A percentile compares a stretch with the other conserved stretches of the same genome.
Evolutionary conservation across 2,888 invertebrate species (phyloP).

Genomic region (Monoplex corrugatus): DNA sequence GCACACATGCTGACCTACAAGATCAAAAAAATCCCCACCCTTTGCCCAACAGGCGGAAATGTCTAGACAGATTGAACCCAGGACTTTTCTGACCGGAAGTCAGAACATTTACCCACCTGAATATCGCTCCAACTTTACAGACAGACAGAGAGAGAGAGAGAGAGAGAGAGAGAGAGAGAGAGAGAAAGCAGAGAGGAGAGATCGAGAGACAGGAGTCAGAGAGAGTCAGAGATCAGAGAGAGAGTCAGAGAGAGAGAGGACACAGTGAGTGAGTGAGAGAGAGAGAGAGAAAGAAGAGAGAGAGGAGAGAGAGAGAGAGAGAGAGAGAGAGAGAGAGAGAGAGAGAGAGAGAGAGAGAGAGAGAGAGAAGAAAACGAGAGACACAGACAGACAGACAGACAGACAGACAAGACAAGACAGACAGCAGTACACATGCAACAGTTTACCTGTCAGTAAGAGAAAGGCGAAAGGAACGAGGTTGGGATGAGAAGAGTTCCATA

Average conservation of each 20-base stretch:
- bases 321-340: not conserved
- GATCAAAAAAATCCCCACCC: too few relatives aligned
- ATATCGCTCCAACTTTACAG: too few relatives aligned
- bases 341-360: conserved; percentile 12
- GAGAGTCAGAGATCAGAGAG: too few relatives aligned
- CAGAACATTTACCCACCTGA: too few relatives aligned
- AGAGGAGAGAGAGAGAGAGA: conserved; percentile 11
- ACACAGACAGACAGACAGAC: not conserved
- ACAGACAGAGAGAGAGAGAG: not conserved
- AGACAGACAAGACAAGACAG: not conserved
- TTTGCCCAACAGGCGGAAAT: too few relatives aligned
- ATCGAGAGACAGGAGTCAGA: not conserved
- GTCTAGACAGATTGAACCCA: too few relatives aligned
- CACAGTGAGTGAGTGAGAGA: too few relatives aligned
- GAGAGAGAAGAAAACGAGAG: not conserved
- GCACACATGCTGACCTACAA: too few relatives aligned
- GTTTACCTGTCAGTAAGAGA: conserved; percentile 72
- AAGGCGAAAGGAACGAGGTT: conserved; percentile 93
- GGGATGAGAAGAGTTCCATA: conserved; percentile 98
- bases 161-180: not conserved
- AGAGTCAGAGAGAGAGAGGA: too few relatives aligned
- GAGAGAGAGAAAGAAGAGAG: not conserved
- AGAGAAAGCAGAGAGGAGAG: not conserved
- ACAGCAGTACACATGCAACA: not conserved
- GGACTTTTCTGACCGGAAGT: too few relatives aligned